Percentiles rank a stretch among this genome's conserved stretches.
Conservation (phyloP, 2,888 invertebrate species). For the Masnerella sp. region DNA sequence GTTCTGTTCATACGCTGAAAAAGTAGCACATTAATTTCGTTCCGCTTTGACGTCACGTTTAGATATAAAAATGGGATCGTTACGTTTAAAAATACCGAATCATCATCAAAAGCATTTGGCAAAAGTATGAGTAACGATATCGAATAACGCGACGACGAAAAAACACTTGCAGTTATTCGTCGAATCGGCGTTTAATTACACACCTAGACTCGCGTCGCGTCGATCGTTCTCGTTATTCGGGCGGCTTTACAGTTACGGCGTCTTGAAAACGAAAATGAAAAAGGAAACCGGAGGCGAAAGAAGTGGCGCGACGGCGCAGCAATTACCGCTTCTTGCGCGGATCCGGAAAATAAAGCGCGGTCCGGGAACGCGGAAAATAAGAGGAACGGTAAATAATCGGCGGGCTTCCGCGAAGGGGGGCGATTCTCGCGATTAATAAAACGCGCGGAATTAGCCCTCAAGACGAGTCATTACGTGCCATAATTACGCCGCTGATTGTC, state of each 20-base stretch:
- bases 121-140: too few species aligned
- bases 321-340: slow-evolving; percentile 54
- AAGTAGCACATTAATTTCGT: too few species aligned
- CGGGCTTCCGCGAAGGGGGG: background rate
- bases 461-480: slow-evolving; percentile 7
- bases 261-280: background rate
- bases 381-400: slow-evolving; percentile 52
- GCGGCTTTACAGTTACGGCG: slow-evolving; percentile 40
- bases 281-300: slow-evolving; percentile 14
- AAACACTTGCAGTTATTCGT: too few species aligned
- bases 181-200: too few species aligned
- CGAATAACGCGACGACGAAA: too few species aligned
- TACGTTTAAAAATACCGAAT: too few species aligned
- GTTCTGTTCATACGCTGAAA: too few species aligned
- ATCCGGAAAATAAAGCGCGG: slow-evolving; percentile 57
- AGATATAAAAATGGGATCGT: too few species aligned
- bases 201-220: too few species aligned
- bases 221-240: slow-evolving; percentile 25
- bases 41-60: too few species aligned
- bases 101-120: too few species aligned
- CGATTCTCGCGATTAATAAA: slow-evolving; percentile 25
- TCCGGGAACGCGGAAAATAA: slow-evolving; percentile 57
- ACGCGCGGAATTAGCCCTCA: slow-evolving; percentile 17
- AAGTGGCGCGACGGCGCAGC: slow-evolving; percentile 17
- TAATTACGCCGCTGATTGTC: slow-evolving; percentile 17